Base-by-base conservation (phyloP, 2,888 invertebrate genomes). In the Tanytarsus gracilentus region DNA sequence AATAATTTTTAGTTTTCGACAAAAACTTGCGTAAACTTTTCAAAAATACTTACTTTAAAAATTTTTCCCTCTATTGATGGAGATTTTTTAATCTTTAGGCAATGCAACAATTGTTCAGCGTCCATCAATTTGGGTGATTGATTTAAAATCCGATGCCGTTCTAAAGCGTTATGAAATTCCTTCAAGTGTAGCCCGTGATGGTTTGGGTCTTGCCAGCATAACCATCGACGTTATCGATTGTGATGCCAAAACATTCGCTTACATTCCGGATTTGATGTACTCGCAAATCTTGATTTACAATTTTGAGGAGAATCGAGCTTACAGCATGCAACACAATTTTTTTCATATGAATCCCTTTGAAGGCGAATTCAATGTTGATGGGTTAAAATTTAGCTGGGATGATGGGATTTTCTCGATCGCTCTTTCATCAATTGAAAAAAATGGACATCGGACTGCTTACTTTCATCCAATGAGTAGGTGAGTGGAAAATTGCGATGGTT, bases 321-420 rank as follows among this genome's bases (percentile, higher is more conserved):
- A 88, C 87, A 72, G 85, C 33, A 75, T 83, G n/a, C 69, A 70
- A 0, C 88, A 90, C 66, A 86, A 86, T 67, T 88, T 79, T 67
- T 88, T 88, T 71, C 78, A 79, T 66, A 81, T 87, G 65, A 85
- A 87, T 68, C 87, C 89, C 0, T 67, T 79, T 0, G 75, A 76
- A 66, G 86, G 86, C 0, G 81, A 84, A 65, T 78, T 85, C 61
- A 75, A 77, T 52, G 77, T 88, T 55, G 82, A 81, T 29, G 85
- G 83, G 0, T 78, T 84, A 65, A 72, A 75, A 1, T 90, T 88
- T 74, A 83, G 85, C 67, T 90, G 88, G 88, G 82, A 81, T 63
- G 89, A 89, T 67, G 88, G 88, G 0, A 76, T 89, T 9, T 88
- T 89, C 71, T 87, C 88, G 62, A 70, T 85, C 1, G 81, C 83